These are phyloP conservation scores for Cyrtorhinus lividipennis DNA, from an alignment of 1,140 invertebrate genomes.

Conservation along the genomic window DNA sequence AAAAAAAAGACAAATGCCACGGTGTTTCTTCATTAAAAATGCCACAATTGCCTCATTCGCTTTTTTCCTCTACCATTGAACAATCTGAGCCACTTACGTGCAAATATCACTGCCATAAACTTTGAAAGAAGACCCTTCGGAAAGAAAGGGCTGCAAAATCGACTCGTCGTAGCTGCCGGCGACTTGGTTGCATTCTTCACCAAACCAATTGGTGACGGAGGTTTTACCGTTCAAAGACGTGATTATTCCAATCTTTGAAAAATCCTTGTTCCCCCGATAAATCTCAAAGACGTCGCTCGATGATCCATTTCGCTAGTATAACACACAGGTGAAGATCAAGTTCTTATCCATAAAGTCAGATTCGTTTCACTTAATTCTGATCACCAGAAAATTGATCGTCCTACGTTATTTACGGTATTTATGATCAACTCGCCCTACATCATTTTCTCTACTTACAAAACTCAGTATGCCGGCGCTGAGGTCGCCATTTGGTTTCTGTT, in stretches of 20 bases:
- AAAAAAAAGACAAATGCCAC: neutral
- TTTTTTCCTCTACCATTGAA: too few relatives aligned
- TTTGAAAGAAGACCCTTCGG: neutral
- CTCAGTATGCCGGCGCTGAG: neutral
- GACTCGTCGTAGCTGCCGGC: conserved; percentile 7
- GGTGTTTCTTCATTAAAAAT: too few relatives aligned
- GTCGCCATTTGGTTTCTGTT: neutral
- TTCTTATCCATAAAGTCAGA: too few relatives aligned
- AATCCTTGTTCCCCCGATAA: neutral
- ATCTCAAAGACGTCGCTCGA: neutral
- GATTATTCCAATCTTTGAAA: neutral
- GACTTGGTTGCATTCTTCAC: neutral
- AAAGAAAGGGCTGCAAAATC: conserved; percentile 5
- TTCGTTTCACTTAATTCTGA: too few relatives aligned
- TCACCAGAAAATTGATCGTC: too few relatives aligned
- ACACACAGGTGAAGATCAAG: neutral
- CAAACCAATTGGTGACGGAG: neutral
- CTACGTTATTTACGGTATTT: too few relatives aligned
- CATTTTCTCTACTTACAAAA: conserved; percentile 8
- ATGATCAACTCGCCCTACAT: too few relatives aligned
- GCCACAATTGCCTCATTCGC: too few relatives aligned
- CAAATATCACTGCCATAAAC: conserved; percentile 11
- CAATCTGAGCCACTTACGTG: conserved; percentile 7
- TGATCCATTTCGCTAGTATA: conserved; percentile 9
- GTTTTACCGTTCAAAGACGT: neutral